Base-by-base conservation (phyloP, 1,140 invertebrate genomes). In the Wasmannia auropunctata region DNA sequence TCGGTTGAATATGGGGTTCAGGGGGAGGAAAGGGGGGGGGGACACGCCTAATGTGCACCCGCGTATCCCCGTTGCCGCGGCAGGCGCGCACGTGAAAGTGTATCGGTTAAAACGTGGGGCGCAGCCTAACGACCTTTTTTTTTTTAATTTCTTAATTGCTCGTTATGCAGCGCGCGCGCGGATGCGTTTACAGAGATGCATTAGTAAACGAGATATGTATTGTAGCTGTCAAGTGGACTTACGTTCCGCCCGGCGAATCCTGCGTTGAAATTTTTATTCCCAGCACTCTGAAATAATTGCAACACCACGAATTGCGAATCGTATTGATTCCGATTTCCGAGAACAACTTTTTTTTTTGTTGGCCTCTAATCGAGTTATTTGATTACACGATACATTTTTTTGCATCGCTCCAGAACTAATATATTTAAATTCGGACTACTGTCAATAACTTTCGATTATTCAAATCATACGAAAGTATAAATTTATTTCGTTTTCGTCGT, bases 11-110 rank as follows among this genome's bases (percentile, higher is more conserved):
- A 84, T 86, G 67, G 86, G 86, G 84, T 90, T 89, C 89, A 91
- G 86, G 70, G 81, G 80, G 40, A 8, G 10, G 40, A 1, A 8
- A 8, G 40, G n/a, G 10, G 40, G 46, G 28, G 62, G 34, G 86
- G 87, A 87, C 90, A 91, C 90, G 87, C 87, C 90, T 90, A 91
- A 91, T 89, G 90, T 89, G 86, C 79, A 85, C 74, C 60, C 63
- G 86, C 49, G 60, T 86, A 84, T 90, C 83, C 89, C 79, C 86
- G 69, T n/a, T 76, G 62, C 43, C 65, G 62, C 74, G 76, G 31
- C 85, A 80, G 60, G 88, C 87, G 88, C 87, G 70, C 76, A 89
- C 81, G 72, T 77, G 81, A 85, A 75, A 85, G 81, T 77, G 37
- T 62, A 85, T 86, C 76, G 75, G 77, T 86, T 81, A 60, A 88